phyloP scores from a whole-genome alignment of 2,113 vertebrate species.

The Salvelinus sp. region DNA sequence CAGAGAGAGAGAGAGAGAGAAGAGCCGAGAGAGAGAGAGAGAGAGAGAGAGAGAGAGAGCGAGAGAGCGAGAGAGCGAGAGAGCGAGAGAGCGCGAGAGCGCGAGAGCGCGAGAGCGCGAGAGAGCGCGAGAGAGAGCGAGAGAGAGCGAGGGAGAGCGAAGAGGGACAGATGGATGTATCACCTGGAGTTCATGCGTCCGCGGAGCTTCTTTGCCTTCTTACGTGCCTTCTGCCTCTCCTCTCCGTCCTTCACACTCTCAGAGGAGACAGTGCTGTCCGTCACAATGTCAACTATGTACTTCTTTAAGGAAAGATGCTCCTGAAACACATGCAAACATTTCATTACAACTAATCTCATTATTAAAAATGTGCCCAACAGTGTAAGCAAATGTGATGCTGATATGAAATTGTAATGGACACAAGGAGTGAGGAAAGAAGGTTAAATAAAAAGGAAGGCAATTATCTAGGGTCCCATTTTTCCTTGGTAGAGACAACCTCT shows the following conservation, averaged over 20 bases:
- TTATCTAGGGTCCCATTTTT: neutral
- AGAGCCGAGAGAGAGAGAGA: neutral
- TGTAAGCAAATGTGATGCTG: neutral
- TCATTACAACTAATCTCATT: neutral
- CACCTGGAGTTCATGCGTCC: slow-evolving; percentile 96
- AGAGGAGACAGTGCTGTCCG: slow-evolving; percentile 80
- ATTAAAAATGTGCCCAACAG: neutral
- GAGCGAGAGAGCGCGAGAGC: slow-evolving; percentile 2
- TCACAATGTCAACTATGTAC: slow-evolving; percentile 91
- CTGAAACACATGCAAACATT: slow-evolving; percentile 63
- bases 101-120: neutral
- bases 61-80: slow-evolving; percentile 5
- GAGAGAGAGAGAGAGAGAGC: neutral
- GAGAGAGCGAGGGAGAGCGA: slow-evolving; percentile 5
- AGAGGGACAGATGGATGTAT: slow-evolving; percentile 26
- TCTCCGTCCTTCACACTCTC: slow-evolving; percentile 87
- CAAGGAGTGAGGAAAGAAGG: neutral
- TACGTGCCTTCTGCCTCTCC: slow-evolving; percentile 90
- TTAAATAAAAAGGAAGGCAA: neutral
- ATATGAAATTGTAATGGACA: neutral
- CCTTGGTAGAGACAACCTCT: neutral
- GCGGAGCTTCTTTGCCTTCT: slow-evolving; percentile 94
- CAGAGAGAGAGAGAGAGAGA: neutral
- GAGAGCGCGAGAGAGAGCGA: neutral
- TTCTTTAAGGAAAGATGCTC: slow-evolving; percentile 97